A percentile compares a stretch with the other conserved stretches of the same genome.
Evolutionary conservation across 2,797 vertebrate species (phyloP).

Genomic region (Sciurus carolinensis): DNA sequence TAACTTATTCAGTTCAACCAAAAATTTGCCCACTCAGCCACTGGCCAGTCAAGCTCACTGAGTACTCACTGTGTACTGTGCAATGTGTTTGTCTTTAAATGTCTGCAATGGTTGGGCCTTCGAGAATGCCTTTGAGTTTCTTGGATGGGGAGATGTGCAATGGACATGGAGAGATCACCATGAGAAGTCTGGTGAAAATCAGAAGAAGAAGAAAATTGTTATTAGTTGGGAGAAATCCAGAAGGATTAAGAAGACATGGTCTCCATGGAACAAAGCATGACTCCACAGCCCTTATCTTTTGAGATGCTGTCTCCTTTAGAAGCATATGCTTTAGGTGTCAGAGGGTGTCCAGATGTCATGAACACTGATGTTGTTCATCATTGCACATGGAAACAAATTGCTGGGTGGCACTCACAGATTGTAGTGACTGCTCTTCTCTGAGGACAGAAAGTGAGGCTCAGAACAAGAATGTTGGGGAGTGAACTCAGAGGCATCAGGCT

Average conservation of each 20-base stretch:
- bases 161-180: rapidly evolving
- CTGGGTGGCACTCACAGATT: not conserved
- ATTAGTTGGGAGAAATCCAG: not conserved
- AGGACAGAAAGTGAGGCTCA: not conserved
- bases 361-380: rapidly evolving
- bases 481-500: rapidly evolving
- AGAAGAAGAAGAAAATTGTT: not conserved
- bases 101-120: not conserved
- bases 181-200: rapidly evolving
- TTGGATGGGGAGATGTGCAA: not conserved
- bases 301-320: rapidly evolving
- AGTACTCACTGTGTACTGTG: not conserved
- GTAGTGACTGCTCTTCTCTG: rapidly evolving
- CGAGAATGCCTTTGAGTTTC: not conserved
- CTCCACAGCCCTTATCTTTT: rapidly evolving
- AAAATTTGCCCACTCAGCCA: not conserved
- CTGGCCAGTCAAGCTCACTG: rapidly evolving
- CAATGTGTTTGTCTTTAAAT: not conserved
- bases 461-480: not conserved
- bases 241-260: not conserved
- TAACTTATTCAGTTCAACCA: not conserved
- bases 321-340: not conserved
- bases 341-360: too few relatives aligned
- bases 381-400: rapidly evolving
- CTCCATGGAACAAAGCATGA: not conserved